Base-by-base conservation (phyloP, 2,888 invertebrate genomes). In the Meteorus cinctellus region DNA sequence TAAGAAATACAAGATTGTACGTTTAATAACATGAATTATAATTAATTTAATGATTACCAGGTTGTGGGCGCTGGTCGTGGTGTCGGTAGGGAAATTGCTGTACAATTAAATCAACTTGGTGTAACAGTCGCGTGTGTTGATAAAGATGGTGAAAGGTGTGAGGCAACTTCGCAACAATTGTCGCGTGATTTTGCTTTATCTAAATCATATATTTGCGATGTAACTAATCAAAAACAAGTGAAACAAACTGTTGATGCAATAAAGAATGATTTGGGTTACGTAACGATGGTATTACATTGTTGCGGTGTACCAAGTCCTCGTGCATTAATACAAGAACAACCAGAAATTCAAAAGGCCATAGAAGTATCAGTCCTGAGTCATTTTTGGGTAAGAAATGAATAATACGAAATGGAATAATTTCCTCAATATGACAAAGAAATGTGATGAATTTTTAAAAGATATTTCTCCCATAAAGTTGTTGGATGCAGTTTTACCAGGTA, bases 61-160 rank as follows among this genome's bases (percentile, higher is more conserved):
- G 91, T 95, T 14, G 92, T 95, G 72, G 95, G 95, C n/a, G 92
- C 94, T 60, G 94, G 94, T 62, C 90, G 93, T 82, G 94, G 94
- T 19, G 91, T 94, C 5, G 94, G 94, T 0, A 91, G 92, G 75
- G 92, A 94, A 84, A 88, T 94, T 78, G 92, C 93, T 0, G 88
- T 92, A 77, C 92, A 93, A 82, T 86, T 94, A 74, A 91, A 92
- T 1, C 89, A 89, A 14, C 87, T 92, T 31, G 92, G 92, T 60
- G 93, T 93, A 1, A 90, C 88, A 67, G 91, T 94, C 1, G 91
- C 95, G 1, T 93, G 95, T 79, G 92, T 94, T 77, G 95, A 95
- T 84, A 91, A 93, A 68, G 92, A 94, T 83, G 88, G 90, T 74
- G 83, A 82, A 2, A 91, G 88, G 68, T 93, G 93, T 82, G 88